A percentile compares a stretch with the other conserved stretches of the same genome.
Conservation (phyloP, 2,888 invertebrate species). For the Frankliniella fusca region DNA sequence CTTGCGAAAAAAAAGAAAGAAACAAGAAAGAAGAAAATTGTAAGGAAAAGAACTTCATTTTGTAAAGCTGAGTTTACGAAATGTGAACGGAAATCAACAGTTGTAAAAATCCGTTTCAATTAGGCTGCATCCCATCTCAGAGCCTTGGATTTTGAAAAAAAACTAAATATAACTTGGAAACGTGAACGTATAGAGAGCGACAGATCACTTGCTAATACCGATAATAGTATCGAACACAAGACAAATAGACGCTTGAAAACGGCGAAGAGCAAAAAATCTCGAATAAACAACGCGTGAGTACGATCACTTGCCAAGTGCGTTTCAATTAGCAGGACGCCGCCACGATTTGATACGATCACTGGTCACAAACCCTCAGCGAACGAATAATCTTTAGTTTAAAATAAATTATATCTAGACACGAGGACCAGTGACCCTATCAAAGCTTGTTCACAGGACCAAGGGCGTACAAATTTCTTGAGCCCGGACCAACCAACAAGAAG, state of each 20-base stretch:
- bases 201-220: not conserved
- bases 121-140: constrained; percentile 19
- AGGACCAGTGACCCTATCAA: too few species aligned
- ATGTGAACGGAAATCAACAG: not conserved
- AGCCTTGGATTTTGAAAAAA: not conserved
- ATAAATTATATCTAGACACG: too few species aligned
- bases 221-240: too few species aligned
- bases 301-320: not conserved
- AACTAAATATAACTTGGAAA: not conserved
- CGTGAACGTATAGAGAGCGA: not conserved
- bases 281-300: not conserved
- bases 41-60: not conserved
- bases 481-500: not conserved
- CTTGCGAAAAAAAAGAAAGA: not conserved
- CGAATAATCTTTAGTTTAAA: too few species aligned
- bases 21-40: not conserved
- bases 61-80: not conserved
- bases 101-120: not conserved
- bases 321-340: not conserved
- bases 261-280: not conserved
- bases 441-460: not conserved
- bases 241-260: too few species aligned
- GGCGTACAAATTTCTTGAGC: not conserved
- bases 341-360: not conserved
- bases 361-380: not conserved